These are phyloP conservation scores for Schrankia costaestrigalis DNA, from an alignment of 2,888 invertebrate genomes.

Conservation along the genomic window DNA sequence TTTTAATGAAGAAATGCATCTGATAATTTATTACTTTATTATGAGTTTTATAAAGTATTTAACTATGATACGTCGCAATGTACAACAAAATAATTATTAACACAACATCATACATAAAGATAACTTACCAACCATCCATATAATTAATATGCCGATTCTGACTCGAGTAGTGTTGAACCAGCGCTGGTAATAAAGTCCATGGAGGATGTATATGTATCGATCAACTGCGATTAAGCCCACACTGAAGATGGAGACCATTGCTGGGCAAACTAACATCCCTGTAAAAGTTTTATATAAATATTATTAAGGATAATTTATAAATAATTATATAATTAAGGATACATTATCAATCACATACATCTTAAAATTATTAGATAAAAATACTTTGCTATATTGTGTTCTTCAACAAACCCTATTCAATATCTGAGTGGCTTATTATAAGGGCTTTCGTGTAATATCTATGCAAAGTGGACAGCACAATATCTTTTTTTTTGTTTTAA, in stretches of 20 bases:
- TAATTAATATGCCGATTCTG: constrained; percentile 73
- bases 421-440: no score
- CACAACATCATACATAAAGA: not conserved
- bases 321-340: no score
- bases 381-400: no score
- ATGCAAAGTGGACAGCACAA: no score
- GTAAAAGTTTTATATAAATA: constrained; percentile 10
- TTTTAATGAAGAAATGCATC: no score
- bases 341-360: no score
- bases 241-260: constrained; percentile 83
- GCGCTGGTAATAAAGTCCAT: constrained; percentile 82
- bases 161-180: constrained; percentile 82
- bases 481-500: no score
- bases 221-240: constrained; percentile 83
- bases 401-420: no score
- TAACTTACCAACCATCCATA: constrained; percentile 80
- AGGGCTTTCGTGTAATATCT: no score
- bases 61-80: not conserved
- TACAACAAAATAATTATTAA: not conserved
- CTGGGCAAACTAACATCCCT: constrained; percentile 84
- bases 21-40: no score
- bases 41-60: no score
- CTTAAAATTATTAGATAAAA: no score
- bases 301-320: not conserved
- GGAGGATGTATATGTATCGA: constrained; percentile 83